Evolutionary conservation across 1,140 invertebrate species (phyloP), one percentile per base, ranked within the genome.

Genomic region (Lysiphlebus fabarum): DNA sequence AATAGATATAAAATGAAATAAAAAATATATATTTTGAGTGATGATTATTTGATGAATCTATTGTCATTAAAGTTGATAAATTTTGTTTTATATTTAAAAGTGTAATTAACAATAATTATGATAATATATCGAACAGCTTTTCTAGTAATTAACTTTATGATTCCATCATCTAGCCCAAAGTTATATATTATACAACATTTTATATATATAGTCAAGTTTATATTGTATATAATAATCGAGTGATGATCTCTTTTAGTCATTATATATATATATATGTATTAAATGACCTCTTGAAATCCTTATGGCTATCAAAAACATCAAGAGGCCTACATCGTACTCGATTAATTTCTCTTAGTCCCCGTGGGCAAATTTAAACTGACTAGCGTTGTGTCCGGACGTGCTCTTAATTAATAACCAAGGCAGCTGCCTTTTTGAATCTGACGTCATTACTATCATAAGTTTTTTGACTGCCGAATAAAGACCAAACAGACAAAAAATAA

Each of bases 331-430:
- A 62, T 60, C 26, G 6, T n/a, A 17, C 50, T 54, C 69, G 71
- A 75, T 75, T 76, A 74, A 75, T 76, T 75, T 70, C 54, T 50
- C 57, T 61, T 51, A 14, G 9, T 53, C 65, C 66, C 73, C 60
- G 63, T 65, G 65, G 70, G 72, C 70, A 59, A 72, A 70, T 70
- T 75, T 72, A 67, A 62, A 37, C 60, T 59, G 58, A 67, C 67
- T 65, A 67, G 57, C 63, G 63, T 65, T 61, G 17, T 26, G 17
- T 73, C 66, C 61, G 68, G 67, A 65, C 70, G 65, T 65, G 61
- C 67, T 73, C 68, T 74, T 76, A 78, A 76, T 78, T 76, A 76
- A 78, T 76, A 76, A 76, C 71, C 64, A 49, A 68, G 67, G 67
- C 71, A 73, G 74, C 72, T 76, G 74, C 66, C 64, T 59, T 54